Percentiles rank a stretch among this genome's conserved stretches.
phyloP scores from a whole-genome alignment of 2,888 invertebrate species.

The Zeuzera pyrina region DNA sequence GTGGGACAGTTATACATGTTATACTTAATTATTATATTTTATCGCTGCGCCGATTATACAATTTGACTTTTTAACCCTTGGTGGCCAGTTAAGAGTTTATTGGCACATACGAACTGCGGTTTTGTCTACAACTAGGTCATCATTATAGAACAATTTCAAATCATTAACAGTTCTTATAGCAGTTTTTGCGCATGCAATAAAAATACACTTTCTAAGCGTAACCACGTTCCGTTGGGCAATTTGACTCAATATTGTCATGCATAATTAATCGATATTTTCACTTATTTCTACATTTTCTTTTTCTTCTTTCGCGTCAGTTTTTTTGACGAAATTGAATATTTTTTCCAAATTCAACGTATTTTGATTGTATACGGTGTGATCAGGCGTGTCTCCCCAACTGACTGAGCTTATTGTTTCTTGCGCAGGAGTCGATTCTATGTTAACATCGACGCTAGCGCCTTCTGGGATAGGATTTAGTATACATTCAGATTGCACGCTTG shows the following conservation, averaged over 20 bases:
- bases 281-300: conserved; percentile 14
- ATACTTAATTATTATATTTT: no score
- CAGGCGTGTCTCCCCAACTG: conserved; percentile 59
- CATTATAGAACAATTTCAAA: no score
- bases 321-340: conserved; percentile 43
- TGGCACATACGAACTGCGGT: no score
- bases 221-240: conserved; percentile 1
- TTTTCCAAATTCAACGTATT: conserved; percentile 59
- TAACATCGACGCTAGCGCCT: conserved; percentile 25
- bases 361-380: conserved; percentile 60
- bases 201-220: background rate
- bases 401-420: conserved; percentile 35
- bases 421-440: conserved; percentile 12
- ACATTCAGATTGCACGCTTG: conserved; percentile 46
- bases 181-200: background rate
- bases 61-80: no score
- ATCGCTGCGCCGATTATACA: no score
- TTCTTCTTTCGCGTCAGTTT: conserved; percentile 20
- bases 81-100: no score
- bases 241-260: background rate
- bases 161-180: background rate
- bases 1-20: no score
- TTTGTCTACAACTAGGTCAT: no score
- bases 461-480: conserved; percentile 47
- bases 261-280: conserved; percentile 14